These are phyloP conservation scores for Hyposoter dolosus DNA, from an alignment of 2,888 invertebrate species.

Conservation along the genomic window DNA sequence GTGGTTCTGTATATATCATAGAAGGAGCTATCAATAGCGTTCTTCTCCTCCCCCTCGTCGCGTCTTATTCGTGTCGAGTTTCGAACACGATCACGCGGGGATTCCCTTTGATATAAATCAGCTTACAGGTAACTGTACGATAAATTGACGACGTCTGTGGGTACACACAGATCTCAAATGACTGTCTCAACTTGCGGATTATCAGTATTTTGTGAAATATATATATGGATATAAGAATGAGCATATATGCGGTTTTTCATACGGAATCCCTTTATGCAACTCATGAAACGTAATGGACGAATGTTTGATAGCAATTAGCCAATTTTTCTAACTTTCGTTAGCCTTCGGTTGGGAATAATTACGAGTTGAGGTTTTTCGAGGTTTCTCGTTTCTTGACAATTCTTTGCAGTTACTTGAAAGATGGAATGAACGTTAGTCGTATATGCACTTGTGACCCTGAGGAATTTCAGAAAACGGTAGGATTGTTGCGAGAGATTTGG, in stretches of 20 bases:
- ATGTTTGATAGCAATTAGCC: not conserved
- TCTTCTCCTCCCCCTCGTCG: not conserved
- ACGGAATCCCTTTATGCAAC: not conserved
- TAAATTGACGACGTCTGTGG: slow-evolving; percentile 43
- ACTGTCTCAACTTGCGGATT: slow-evolving; percentile 24
- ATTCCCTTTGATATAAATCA: slow-evolving; percentile 40
- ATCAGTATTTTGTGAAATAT: slow-evolving; percentile 17
- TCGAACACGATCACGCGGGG: slow-evolving; percentile 4
- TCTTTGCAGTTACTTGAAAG: not conserved
- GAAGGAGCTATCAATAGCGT: slow-evolving; percentile 20
- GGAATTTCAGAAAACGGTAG: too few relatives aligned
- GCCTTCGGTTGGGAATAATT: not conserved
- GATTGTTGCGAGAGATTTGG: not conserved
- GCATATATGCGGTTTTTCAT: not conserved
- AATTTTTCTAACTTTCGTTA: not conserved
- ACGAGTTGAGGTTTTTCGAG: not conserved
- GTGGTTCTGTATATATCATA: not conserved
- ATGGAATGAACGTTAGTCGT: too few relatives aligned
- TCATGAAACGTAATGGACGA: not conserved
- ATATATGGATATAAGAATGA: not conserved
- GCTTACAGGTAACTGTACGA: slow-evolving; percentile 36
- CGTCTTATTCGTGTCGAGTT: slow-evolving; percentile 31
- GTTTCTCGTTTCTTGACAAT: not conserved
- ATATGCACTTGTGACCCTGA: too few relatives aligned
- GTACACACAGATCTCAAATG: slow-evolving; percentile 36